Evolutionary conservation across 2,113 vertebrate genomes (phyloP).

Genomic region (Toxotes jaculatrix): DNA sequence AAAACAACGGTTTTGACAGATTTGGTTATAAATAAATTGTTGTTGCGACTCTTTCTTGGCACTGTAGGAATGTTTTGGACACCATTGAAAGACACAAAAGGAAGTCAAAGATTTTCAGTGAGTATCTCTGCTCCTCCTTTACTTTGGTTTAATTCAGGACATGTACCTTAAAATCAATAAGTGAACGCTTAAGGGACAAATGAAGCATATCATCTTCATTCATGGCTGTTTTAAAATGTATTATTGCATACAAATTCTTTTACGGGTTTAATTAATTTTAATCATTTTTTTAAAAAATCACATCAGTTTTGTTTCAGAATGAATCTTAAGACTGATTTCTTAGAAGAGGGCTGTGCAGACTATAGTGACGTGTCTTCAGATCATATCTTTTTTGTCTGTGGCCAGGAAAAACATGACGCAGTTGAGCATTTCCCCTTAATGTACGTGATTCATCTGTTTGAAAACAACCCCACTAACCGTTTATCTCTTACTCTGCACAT

Average conservation of each 20-base stretch:
- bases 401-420: constrained; percentile 19
- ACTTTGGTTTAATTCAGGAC: not conserved
- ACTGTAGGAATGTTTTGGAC: constrained; percentile 69
- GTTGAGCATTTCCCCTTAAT: constrained; percentile 52
- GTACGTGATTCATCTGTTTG: constrained; percentile 47
- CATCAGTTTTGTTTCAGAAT: not conserved
- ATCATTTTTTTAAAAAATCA: not conserved
- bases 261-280: not conserved
- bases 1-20: not conserved
- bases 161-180: not conserved
- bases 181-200: not conserved
- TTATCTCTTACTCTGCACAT: not conserved
- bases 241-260: not conserved
- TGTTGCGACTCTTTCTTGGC: constrained; percentile 11
- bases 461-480: not conserved
- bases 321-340: not conserved
- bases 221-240: not conserved
- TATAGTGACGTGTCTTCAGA: constrained; percentile 16
- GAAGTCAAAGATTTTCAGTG: constrained; percentile 83
- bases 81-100: constrained; percentile 65
- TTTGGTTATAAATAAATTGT: not conserved
- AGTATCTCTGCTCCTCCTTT: constrained; percentile 61
- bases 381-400: constrained; percentile 17
- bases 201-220: not conserved
- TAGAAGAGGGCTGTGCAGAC: not conserved